A percentile compares a stretch with the other conserved stretches of the same genome.
These are phyloP conservation scores for Porites cylindrica DNA, from an alignment of 92 coral and sea anemone species.

Conservation along the genomic window DNA sequence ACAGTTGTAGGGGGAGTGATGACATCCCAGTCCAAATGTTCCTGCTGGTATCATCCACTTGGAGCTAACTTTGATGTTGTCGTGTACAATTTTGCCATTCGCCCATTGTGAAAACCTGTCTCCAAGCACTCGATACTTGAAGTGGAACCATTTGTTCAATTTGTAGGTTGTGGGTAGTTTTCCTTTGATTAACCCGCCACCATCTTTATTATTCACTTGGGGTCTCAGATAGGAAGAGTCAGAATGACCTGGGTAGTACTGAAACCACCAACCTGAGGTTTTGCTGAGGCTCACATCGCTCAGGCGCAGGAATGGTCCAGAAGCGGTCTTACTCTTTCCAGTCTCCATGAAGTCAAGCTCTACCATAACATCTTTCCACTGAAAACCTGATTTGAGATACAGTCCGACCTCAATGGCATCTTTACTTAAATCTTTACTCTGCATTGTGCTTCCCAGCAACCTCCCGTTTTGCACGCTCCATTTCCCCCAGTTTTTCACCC, in stretches of 20 bases:
- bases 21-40: slow-evolving; percentile 1
- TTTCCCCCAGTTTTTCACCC: slow-evolving; percentile 66
- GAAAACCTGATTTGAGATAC: slow-evolving; percentile 57
- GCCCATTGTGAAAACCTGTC: slow-evolving; percentile 31
- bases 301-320: slow-evolving; percentile 78
- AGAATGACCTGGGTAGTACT: slow-evolving; percentile 37
- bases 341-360: slow-evolving; percentile 85
- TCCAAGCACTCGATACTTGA: slow-evolving; percentile 74
- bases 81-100: not conserved
- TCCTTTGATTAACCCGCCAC: slow-evolving; percentile 57
- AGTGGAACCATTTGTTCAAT: slow-evolving; percentile 65
- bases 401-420: slow-evolving; percentile 59
- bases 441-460: slow-evolving; percentile 46
- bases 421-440: slow-evolving; percentile 41
- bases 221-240: slow-evolving; percentile 80
- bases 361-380: slow-evolving; percentile 80
- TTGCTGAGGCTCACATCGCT: slow-evolving; percentile 30
- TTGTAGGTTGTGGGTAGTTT: slow-evolving; percentile 56
- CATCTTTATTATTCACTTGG: slow-evolving; percentile 61
- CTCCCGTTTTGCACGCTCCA: slow-evolving; percentile 51
- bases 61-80: not conserved
- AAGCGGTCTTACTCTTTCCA: slow-evolving; percentile 16
- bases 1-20: not conserved
- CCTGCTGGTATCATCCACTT: not conserved
- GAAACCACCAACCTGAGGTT: slow-evolving; percentile 88